These are phyloP conservation scores for Beris morrisii DNA, from an alignment of 2,888 invertebrate genomes.

Conservation along the genomic window DNA sequence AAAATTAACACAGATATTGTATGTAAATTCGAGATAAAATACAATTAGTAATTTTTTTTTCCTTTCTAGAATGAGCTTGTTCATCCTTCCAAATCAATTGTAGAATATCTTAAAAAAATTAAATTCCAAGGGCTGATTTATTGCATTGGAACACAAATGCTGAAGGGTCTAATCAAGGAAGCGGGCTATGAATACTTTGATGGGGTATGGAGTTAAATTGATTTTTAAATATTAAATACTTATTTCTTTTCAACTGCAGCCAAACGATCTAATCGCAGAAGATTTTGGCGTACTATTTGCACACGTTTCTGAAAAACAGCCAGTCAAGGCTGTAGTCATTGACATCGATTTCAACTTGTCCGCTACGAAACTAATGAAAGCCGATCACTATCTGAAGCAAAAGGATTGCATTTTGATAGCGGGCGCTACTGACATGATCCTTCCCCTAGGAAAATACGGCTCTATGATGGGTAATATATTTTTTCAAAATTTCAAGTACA, in stretches of 20 bases:
- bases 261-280: conserved; percentile 41
- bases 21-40: conserved; percentile 18
- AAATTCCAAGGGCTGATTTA: conserved; percentile 58
- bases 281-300: conserved; percentile 45
- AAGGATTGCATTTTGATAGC: conserved; percentile 56
- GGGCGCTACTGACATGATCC: conserved; percentile 54
- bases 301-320: conserved; percentile 46
- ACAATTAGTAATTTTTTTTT: background rate
- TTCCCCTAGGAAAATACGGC: conserved; percentile 48
- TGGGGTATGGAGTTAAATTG: conserved; percentile 47
- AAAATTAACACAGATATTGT: conserved; percentile 46
- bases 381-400: conserved; percentile 54
- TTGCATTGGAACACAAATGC: conserved; percentile 51
- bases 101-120: conserved; percentile 56
- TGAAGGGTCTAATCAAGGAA: conserved; percentile 51
- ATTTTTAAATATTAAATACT: conserved; percentile 5
- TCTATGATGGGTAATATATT: conserved; percentile 49
- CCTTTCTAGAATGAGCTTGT: conserved; percentile 45
- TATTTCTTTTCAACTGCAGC: conserved; percentile 34
- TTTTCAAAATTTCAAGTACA: background rate
- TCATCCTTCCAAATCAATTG: conserved; percentile 55
- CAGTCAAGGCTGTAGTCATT: conserved; percentile 58
- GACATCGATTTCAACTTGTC: conserved; percentile 58
- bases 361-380: conserved; percentile 56
- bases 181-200: conserved; percentile 56